Evolutionary conservation across 2,888 invertebrate species (phyloP), one percentile per base, ranked within the genome.

Genomic region (Phortica magna): DNA sequence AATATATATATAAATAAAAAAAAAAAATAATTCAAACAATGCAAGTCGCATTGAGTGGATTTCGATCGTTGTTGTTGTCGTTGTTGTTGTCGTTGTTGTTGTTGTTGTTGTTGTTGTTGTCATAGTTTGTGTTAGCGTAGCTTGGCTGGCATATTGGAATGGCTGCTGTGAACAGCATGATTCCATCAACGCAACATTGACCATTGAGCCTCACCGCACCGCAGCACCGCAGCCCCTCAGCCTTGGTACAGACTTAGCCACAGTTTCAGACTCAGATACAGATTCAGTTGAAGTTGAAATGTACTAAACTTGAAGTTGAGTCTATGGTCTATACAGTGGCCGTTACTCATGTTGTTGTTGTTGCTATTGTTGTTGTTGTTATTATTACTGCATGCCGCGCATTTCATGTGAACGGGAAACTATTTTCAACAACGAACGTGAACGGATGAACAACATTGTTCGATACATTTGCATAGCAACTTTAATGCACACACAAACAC

Each of bases 141-240:
- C 19, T 61, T 22, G 22, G 22, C 22, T 6, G 64, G 64, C 64
- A 64, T n/a, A 19, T 59, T 68, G 68, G 68, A 67, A 41, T 17
- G 68, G 81, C 75, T 78, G 79, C 80, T 82, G 85, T 85, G 84
- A 84, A 84, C 84, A 84, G 85, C 84, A 39, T 87, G 84, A 85
- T 85, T 68, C 68, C 68, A 68, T 84, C 87, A 82, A 79, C 81
- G 67, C 65, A 74, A 77, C 79, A 81, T 82, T 78, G 77, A 81
- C 82, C 83, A 81, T 74, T 79, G 77, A 76, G 65, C 42, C 73
- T 59, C 22, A 19, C 59, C 17, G 10, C 59, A 5, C 17, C 14
- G 17, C 59, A 17, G 17, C 59, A 6, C 2, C 48, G 48, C 48
- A 48, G 59, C 4, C n/a, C 59, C 59, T 59, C 59, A 48, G 31